Evolutionary conservation across 2,888 invertebrate genomes (phyloP).

Genomic region (Sabellastarte sp.): DNA sequence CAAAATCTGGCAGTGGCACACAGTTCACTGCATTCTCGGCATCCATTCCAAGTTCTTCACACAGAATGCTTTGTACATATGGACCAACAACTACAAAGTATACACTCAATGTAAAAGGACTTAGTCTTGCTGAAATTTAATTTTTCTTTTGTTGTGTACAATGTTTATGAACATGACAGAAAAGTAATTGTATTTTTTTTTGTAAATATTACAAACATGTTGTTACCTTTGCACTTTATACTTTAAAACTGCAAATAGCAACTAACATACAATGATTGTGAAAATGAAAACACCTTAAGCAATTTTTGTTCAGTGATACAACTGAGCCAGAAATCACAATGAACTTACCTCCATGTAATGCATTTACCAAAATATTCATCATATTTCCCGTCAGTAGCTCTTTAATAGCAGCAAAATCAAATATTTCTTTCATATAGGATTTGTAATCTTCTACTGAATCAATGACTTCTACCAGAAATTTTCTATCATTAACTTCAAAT

Average conservation of each 20-base stretch:
- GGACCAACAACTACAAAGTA: constrained; percentile 83
- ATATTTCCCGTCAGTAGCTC: constrained; percentile 71
- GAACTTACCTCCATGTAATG: constrained; percentile 85
- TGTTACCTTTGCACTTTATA: too few species aligned
- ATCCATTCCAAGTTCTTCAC: constrained; percentile 79
- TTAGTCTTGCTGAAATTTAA: too few species aligned
- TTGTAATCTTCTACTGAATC: constrained; percentile 89
- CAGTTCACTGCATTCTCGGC: constrained; percentile 73
- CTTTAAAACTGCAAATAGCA: too few species aligned
- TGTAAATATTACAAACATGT: too few species aligned
- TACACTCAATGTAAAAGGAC: too few species aligned
- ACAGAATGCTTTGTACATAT: constrained; percentile 85
- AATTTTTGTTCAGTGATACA: too few species aligned
- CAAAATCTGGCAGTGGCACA: constrained; percentile 88
- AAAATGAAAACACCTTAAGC: too few species aligned
- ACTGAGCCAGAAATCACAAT: too few species aligned
- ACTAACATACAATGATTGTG: too few species aligned
- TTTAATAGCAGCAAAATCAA: constrained; percentile 84
- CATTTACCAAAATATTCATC: constrained; percentile 85
- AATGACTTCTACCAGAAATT: constrained; percentile 69
- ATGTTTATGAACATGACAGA: too few species aligned
- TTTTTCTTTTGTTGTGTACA: too few species aligned
- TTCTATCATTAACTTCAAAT: constrained; percentile 65
- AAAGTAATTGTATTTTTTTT: too few species aligned
- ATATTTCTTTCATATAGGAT: constrained; percentile 89